Evolutionary conservation across 2,797 vertebrate genomes (phyloP).

Genomic region (Pseudochirops corinnae): DNA sequence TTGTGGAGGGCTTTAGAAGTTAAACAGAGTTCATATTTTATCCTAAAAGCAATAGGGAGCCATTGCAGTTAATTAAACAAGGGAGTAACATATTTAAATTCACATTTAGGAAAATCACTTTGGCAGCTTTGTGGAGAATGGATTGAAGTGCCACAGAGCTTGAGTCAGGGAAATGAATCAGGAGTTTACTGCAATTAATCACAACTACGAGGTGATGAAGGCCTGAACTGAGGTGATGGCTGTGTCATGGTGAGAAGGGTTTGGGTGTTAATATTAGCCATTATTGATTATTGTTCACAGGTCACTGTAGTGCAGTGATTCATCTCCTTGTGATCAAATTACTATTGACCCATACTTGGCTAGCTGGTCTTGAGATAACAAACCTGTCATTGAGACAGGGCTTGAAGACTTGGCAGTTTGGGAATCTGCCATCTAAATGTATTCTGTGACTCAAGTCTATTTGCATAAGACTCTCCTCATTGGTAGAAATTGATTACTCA

Average conservation of each 20-base stretch:
- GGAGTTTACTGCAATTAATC: neutral
- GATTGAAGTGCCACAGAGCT: neutral
- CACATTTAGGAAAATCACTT: neutral
- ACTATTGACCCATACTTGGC: neutral
- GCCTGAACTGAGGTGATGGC: neutral
- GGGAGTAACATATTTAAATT: neutral
- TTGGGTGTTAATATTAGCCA: slow-evolving; percentile 14
- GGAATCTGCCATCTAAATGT: neutral
- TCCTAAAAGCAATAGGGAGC: neutral
- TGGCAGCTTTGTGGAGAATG: neutral
- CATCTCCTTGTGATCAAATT: neutral
- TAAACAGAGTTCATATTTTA: neutral
- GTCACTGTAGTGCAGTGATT: neutral
- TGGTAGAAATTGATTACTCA: neutral
- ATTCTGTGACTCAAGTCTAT: neutral
- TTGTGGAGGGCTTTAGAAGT: neutral
- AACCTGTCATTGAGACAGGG: neutral
- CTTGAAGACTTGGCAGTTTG: neutral
- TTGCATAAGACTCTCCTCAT: neutral
- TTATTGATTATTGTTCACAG: neutral
- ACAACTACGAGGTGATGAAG: neutral
- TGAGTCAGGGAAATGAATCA: neutral
- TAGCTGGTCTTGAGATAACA: neutral
- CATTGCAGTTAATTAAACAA: neutral
- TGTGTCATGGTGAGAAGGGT: neutral